Evolutionary conservation across 2,113 vertebrate genomes (phyloP).

Genomic region (human): GRCh38 chr13:28539001-28539500

Average conservation of each 20-base stretch:
- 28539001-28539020: neutral
- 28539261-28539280: neutral
- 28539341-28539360: too few species aligned
- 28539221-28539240: neutral
- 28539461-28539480: too few species aligned
- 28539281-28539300: neutral
- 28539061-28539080: neutral
- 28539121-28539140: neutral
- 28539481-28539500: too few species aligned
- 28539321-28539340: too few species aligned
- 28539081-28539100: neutral
- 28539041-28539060: neutral
- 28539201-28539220: neutral
- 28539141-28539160: neutral
- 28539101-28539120: neutral
- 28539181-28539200: neutral
- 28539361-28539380: rapidly evolving
- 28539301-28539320: neutral
- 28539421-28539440: too few species aligned
- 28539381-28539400: too few species aligned
- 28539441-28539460: too few species aligned
- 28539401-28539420: too few species aligned
- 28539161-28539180: neutral
- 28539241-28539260: neutral
- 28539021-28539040: neutral